Evolutionary conservation across 1,140 invertebrate species (phyloP), one percentile per base, ranked within the genome.

Genomic region (Pogonognathellus flavescens): DNA sequence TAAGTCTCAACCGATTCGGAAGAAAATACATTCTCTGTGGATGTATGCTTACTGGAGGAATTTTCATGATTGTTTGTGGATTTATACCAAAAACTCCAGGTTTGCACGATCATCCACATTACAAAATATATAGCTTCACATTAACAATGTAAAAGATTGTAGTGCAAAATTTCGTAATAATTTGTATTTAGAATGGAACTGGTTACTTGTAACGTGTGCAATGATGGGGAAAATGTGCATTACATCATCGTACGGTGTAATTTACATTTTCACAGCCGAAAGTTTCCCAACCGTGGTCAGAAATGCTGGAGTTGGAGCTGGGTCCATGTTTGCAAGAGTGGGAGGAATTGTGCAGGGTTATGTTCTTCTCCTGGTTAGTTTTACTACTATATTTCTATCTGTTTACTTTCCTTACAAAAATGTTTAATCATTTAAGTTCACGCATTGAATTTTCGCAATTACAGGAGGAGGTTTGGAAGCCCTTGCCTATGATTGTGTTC

Each of bases 171-270:
- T 57, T 57, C 25, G 1, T 84, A 62, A 60, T 83, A 62, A 41
- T 41, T 41, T 41, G 85, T 59, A 50, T 53, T 31, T 88, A 94
- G 93, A 93, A 76, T 90, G 92, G 83, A 90, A 90, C 5, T 94
- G 92, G 92, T 87, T 95, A 18, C 90, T 93, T 0, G 92, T 95
- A 5, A 91, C 92, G 8, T 92, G 94, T 62, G 94, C 95, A 10
- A 96, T 96, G 95, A 90, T 95, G 66, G 95, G 94, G 13, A 97
- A 97, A 91, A 91, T 97, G 88, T 94, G 94, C 16, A 96, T 96
- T 76, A 96, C 95, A 0, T 93, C 94, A 0, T 95, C 95, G 11
- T 97, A 95, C 89, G 94, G 94, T 49, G 93, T 95, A 1, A 93
- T 96, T 50, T 96, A 96, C 88, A 92, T 96, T 60, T 95, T 95